Conservation (phyloP, 2,888 invertebrate genomes). For the Limenitis arthemis region DNA sequence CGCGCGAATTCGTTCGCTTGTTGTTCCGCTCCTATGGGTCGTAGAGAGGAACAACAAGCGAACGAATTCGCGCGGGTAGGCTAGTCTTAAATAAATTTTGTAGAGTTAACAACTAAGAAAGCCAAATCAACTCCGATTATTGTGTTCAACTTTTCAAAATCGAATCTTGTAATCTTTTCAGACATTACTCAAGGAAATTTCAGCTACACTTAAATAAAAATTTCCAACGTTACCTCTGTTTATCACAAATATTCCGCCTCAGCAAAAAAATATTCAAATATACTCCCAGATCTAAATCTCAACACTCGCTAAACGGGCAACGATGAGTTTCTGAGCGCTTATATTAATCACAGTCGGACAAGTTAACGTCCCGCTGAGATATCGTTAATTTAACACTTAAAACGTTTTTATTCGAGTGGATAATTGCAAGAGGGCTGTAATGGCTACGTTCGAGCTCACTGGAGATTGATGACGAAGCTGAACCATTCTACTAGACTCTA, state of each 20-base stretch:
- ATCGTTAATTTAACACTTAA: slow-evolving; percentile 71
- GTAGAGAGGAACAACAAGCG: too few species aligned
- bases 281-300: slow-evolving; percentile 1
- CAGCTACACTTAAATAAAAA: background rate
- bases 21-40: too few species aligned
- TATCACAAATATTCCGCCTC: background rate
- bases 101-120: too few species aligned
- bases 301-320: slow-evolving; percentile 36
- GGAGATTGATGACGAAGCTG: slow-evolving; percentile 63
- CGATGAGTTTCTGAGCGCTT: slow-evolving; percentile 27
- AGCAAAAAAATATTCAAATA: slow-evolving; percentile 1
- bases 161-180: too few species aligned
- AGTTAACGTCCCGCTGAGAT: slow-evolving; percentile 57
- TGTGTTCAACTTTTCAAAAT: too few species aligned
- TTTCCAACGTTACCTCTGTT: background rate
- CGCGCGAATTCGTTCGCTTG: too few species aligned
- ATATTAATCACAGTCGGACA: slow-evolving; percentile 63
- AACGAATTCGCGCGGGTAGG: too few species aligned
- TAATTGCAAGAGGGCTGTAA: slow-evolving; percentile 65
- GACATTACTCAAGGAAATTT: too few species aligned
- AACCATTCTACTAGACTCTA: slow-evolving; percentile 61
- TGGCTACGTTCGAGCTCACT: slow-evolving; percentile 57
- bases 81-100: too few species aligned
- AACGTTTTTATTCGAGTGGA: slow-evolving; percentile 69
- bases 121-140: too few species aligned